Evolutionary conservation across 2,888 invertebrate species (phyloP).

Genomic region (Acleris literana): DNA sequence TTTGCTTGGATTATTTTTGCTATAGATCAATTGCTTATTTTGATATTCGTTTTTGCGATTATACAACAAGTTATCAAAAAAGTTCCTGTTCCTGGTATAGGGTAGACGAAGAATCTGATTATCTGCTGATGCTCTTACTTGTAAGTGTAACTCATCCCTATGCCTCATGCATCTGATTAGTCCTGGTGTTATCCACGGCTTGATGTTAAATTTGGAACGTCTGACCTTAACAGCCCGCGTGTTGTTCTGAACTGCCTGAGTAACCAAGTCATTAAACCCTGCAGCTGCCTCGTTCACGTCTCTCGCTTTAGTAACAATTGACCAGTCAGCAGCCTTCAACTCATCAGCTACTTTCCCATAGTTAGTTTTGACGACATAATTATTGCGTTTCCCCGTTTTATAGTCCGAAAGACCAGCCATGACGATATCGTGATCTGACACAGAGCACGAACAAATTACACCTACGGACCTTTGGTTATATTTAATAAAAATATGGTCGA

Average conservation of each 20-base stretch:
- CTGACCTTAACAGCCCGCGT: not conserved
- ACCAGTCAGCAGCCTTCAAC: not conserved
- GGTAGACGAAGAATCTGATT: not conserved
- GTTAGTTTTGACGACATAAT: not conserved
- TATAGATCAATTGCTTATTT: not conserved
- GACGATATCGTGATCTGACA: too few species aligned
- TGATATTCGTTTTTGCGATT: slow-evolving; percentile 7
- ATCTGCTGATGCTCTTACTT: not conserved
- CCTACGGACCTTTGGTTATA: not conserved
- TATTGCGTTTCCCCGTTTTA: too few species aligned
- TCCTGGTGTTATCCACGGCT: slow-evolving; percentile 15
- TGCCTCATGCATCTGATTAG: slow-evolving; percentile 5
- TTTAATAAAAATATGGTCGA: slow-evolving; percentile 12
- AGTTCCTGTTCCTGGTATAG: slow-evolving; percentile 8
- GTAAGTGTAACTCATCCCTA: slow-evolving; percentile 1
- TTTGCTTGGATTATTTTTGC: not conserved
- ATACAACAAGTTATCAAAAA: slow-evolving; percentile 2
- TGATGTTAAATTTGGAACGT: not conserved
- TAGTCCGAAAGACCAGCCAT: too few species aligned
- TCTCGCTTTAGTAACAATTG: not conserved
- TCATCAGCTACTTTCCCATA: not conserved
- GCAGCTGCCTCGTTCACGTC: not conserved
- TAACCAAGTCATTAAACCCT: not conserved
- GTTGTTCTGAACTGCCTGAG: not conserved
- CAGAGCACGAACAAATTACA: not conserved